phyloP scores from a whole-genome alignment of 2,888 invertebrate genomes.

The Lycophotia porphyrea region DNA sequence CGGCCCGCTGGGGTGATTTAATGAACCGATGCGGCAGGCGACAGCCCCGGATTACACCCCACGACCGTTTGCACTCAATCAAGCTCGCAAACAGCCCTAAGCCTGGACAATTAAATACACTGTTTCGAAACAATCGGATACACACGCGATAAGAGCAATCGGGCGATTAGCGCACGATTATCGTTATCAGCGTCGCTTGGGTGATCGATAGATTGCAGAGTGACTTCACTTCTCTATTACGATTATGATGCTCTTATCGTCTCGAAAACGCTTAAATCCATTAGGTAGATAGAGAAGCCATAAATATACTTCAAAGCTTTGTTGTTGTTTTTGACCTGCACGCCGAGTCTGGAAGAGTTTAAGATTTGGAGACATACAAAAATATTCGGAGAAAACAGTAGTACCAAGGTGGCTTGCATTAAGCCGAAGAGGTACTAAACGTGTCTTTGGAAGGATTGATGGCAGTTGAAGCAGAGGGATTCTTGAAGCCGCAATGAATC shows the following conservation, averaged over 20 bases:
- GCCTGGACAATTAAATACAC: slow-evolving; percentile 88
- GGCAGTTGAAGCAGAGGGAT: neutral
- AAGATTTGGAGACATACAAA: neutral
- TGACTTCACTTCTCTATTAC: slow-evolving; percentile 34
- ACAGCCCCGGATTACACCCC: slow-evolving; percentile 89
- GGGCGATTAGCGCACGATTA: slow-evolving; percentile 78
- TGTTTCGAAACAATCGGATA: slow-evolving; percentile 86
- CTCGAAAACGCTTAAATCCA: neutral
- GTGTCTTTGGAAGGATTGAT: neutral
- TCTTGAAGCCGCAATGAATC: neutral
- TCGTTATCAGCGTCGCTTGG: slow-evolving; percentile 71
- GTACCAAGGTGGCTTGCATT: neutral
- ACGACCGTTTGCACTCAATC: slow-evolving; percentile 89
- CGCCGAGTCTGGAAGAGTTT: neutral
- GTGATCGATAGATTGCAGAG: slow-evolving; percentile 65
- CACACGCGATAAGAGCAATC: slow-evolving; percentile 85
- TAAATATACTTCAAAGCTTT: neutral
- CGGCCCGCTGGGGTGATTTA: slow-evolving; percentile 83
- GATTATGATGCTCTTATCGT: slow-evolving; percentile 20
- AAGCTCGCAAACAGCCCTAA: slow-evolving; percentile 89
- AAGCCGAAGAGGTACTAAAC: neutral
- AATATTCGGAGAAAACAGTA: neutral
- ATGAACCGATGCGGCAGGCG: slow-evolving; percentile 88
- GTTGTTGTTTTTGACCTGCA: neutral
- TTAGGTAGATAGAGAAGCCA: slow-evolving; percentile 4